These are phyloP conservation scores for Homarus americanus DNA, from an alignment of 1,140 invertebrate species.

Conservation along the genomic window DNA sequence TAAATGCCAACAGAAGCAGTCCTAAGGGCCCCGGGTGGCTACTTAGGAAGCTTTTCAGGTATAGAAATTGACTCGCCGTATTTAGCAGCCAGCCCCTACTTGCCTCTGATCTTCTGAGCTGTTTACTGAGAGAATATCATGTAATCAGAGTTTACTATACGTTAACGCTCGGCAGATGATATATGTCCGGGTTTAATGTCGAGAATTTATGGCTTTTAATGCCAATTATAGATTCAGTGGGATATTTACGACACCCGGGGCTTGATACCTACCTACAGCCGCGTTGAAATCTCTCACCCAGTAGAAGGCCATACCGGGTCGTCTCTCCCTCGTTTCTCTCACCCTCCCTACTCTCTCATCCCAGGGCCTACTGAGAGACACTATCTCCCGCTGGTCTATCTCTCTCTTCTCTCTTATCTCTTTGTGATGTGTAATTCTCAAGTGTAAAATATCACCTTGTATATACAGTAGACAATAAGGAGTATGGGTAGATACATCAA, in stretches of 20 bases:
- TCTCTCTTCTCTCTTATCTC: too few species aligned
- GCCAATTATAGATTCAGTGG: conserved; percentile 11
- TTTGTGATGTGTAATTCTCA: too few species aligned
- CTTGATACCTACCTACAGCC: background rate
- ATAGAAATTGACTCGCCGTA: background rate
- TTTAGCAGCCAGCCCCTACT: background rate
- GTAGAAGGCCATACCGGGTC: background rate
- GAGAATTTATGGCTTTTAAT: conserved; percentile 3
- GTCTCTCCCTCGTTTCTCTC: background rate
- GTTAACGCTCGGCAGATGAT: background rate
- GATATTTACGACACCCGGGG: conserved; percentile 2
- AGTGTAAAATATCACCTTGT: too few species aligned
- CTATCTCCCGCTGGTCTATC: too few species aligned
- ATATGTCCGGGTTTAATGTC: conserved; percentile 13
- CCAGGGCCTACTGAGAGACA: too few species aligned
- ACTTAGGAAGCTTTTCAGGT: background rate
- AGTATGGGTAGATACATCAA: too few species aligned
- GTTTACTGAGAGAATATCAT: background rate
- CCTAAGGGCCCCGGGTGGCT: background rate
- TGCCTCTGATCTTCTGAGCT: background rate
- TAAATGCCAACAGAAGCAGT: background rate
- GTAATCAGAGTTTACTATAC: background rate
- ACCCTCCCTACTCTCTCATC: too few species aligned
- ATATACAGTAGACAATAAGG: too few species aligned
- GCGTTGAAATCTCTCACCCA: background rate